These are phyloP conservation scores for Gadus chalcogrammus DNA, from an alignment of 2,113 vertebrate species.

Conservation along the genomic window DNA sequence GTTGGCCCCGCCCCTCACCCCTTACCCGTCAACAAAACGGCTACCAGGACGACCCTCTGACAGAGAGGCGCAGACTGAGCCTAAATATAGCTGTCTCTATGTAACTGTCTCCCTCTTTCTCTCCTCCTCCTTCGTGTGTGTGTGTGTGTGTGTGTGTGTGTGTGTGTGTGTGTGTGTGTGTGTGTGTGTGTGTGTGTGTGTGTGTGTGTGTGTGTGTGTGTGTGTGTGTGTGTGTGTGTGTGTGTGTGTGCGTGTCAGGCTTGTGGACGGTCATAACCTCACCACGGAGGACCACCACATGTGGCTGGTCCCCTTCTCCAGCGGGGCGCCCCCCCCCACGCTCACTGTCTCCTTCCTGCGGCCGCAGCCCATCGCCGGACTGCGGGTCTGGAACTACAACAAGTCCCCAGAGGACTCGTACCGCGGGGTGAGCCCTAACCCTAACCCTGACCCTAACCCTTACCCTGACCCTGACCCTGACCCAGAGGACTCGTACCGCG, in stretches of 20 bases:
- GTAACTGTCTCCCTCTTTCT: too few species aligned
- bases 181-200: conserved; percentile 10
- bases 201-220: conserved; percentile 10
- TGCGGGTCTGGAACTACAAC: conserved; percentile 99
- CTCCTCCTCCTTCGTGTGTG: too few species aligned
- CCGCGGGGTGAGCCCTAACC: conserved; percentile 83
- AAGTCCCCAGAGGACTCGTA: conserved; percentile 97
- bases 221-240: conserved; percentile 1
- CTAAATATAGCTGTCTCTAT: too few species aligned
- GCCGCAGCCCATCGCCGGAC: conserved; percentile 81
- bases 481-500: too few species aligned
- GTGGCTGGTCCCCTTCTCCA: conserved; percentile 94
- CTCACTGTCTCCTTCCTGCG: conserved; percentile 79
- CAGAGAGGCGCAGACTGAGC: too few species aligned
- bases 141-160: conserved; percentile 2
- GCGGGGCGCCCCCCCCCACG: conserved; percentile 79
- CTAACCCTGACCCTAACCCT: too few species aligned
- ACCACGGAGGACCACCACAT: conserved; percentile 90
- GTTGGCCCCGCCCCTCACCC: too few species aligned
- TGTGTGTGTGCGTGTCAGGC: conserved; percentile 63
- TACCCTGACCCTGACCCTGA: too few species aligned
- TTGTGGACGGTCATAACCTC: conserved; percentile 91
- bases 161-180: conserved; percentile 10
- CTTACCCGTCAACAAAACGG: too few species aligned
- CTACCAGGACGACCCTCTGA: too few species aligned